Percentiles rank a stretch among this genome's conserved stretches.
Conservation (phyloP, 2,888 invertebrate genomes). For the Xestia c-nigrum region DNA sequence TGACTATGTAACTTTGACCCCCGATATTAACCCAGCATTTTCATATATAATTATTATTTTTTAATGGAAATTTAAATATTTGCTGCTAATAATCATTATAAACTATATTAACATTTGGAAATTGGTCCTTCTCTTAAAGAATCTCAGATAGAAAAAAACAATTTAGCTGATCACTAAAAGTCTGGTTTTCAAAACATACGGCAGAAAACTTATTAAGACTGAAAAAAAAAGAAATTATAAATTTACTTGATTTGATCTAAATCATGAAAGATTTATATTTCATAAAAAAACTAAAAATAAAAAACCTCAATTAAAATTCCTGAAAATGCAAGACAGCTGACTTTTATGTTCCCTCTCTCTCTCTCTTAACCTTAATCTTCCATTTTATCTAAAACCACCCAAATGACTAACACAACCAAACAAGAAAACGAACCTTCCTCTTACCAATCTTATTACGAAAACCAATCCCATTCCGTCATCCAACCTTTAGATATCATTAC, state of each 20-base stretch:
- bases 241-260: neutral
- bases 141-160: neutral
- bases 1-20: constrained; percentile 65
- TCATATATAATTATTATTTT: constrained; percentile 39
- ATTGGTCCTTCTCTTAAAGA: neutral
- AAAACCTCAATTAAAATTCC: neutral
- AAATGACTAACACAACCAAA: neutral
- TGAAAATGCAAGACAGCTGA: neutral
- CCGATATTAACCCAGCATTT: constrained; percentile 34
- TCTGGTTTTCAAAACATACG: neutral
- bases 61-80: constrained; percentile 23
- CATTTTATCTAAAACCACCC: neutral
- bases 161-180: neutral
- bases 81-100: constrained; percentile 3
- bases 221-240: neutral
- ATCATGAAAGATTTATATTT: too few species aligned
- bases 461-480: constrained; percentile 30
- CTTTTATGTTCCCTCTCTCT: too few species aligned
- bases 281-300: neutral
- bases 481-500: constrained; percentile 57
- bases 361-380: too few species aligned
- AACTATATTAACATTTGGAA: neutral
- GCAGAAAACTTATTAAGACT: neutral
- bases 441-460: constrained; percentile 25
- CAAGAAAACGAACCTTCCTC: neutral